Evolutionary conservation across 2,888 invertebrate species (phyloP), one percentile per base, ranked within the genome.

Genomic region (Oxyscelio sp.): DNA sequence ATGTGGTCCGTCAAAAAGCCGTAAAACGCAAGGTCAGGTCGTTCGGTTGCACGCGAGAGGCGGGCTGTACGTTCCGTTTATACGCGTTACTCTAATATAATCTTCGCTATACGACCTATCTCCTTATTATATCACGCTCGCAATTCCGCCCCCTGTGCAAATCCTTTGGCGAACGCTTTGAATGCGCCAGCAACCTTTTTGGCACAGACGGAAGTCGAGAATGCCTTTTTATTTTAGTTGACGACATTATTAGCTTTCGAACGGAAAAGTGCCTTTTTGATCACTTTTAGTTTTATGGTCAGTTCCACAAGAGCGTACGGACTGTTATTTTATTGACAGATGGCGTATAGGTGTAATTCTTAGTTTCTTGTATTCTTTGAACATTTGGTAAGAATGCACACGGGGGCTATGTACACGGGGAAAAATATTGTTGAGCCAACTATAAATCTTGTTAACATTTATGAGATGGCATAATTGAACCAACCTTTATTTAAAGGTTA

Each of bases 1-100:
- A 93, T 93, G 93, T 92, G 92, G 93, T 93, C 93, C 92, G 93
- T 94, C 93, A 93, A 87, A 87, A 87, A 83, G 83, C 65, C 74
- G 82, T 85, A 85, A 87, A 87, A 87, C 75, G 79, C 85, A 83
- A 84, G 87, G 87, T 85, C 84, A 83, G 77, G 83, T 85, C 78
- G 75, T 79, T 74, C 58, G 77, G 70, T 70, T 65, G 68, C 77
- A 66, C 59, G 73, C 71, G 45, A 78, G 65, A 73, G 48, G 66
- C 34, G 38, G 56, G 56, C 61, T 54, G 54, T 45, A 17, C 58
- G 61, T 68, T 68, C 45, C 66, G 48, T 38, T 61, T 45, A 24
- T 74, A 45, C 81, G 34, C 65, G 77, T 70, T 83, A 77, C 66
- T 82, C 59, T 65, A 83, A 83, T 77, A 77, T 71, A 77, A 82